Evolutionary conservation across 1,140 invertebrate species (phyloP).

Genomic region (Drosophila elegans): DNA sequence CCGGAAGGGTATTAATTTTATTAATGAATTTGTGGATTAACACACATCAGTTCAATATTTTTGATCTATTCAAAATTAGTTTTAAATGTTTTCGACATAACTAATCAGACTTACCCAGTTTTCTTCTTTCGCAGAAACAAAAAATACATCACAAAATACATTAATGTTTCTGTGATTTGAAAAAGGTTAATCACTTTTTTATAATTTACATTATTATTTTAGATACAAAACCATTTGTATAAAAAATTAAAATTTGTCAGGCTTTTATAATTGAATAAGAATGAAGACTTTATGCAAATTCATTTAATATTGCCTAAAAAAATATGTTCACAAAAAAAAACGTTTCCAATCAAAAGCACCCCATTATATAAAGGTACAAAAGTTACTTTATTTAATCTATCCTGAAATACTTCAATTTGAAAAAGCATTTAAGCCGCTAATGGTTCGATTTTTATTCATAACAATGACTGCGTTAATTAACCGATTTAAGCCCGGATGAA

Average conservation of each 20-base stretch:
- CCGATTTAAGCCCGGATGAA: constrained; percentile 26
- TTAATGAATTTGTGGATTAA: too few species aligned
- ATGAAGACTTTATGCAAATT: background rate
- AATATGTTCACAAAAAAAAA: background rate
- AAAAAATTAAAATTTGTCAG: background rate
- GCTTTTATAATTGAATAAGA: background rate
- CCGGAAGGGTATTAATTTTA: too few species aligned
- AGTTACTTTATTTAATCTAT: background rate
- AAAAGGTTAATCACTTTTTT: too few species aligned
- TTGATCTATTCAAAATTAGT: too few species aligned
- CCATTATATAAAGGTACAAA: constrained; percentile 8
- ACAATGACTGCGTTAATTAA: constrained; percentile 37
- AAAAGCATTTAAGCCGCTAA: constrained; percentile 13
- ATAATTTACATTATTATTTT: too few species aligned
- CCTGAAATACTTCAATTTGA: background rate
- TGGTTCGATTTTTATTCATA: constrained; percentile 12
- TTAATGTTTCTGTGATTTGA: too few species aligned
- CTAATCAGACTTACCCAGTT: too few species aligned
- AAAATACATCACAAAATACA: too few species aligned
- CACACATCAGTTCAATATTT: too few species aligned
- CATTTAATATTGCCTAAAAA: background rate
- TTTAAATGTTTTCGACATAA: too few species aligned
- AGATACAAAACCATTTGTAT: too few species aligned
- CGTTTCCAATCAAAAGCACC: background rate
- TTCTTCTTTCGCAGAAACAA: too few species aligned